phyloP scores from a whole-genome alignment of 2,888 invertebrate genomes.

The Eulithis testata region DNA sequence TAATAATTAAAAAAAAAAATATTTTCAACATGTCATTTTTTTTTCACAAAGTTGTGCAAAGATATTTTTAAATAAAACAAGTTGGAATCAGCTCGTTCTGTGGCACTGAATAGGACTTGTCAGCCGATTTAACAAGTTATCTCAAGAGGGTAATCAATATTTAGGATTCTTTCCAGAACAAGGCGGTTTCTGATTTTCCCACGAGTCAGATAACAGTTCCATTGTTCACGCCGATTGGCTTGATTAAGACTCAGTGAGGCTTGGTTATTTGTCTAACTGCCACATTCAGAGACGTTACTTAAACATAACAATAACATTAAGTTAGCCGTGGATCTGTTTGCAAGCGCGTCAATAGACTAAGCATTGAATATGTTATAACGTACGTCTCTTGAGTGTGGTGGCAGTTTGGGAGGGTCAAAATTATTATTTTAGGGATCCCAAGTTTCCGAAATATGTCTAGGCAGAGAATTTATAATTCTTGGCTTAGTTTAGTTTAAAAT shows the following conservation, averaged over 20 bases:
- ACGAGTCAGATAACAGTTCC: constrained; percentile 41
- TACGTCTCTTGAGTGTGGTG: no score
- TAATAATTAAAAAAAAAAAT: no score
- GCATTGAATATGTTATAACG: no score
- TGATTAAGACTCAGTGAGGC: constrained; percentile 49
- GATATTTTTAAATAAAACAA: background rate
- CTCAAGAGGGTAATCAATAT: constrained; percentile 21
- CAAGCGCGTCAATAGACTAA: no score
- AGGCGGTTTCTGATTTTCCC: constrained; percentile 38
- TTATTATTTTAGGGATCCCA: constrained; percentile 30
- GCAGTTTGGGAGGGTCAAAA: constrained; percentile 24
- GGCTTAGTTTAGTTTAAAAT: constrained; percentile 6
- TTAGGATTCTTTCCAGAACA: constrained; percentile 15
- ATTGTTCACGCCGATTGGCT: constrained; percentile 44
- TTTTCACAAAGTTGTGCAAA: background rate
- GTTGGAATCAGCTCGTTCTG: background rate
- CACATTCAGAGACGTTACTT: no score
- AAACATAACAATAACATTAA: no score
- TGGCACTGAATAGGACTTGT: background rate
- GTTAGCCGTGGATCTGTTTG: no score
- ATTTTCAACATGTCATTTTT: background rate
- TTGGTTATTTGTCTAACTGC: constrained; percentile 34
- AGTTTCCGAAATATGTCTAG: constrained; percentile 22
- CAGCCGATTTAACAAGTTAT: constrained; percentile 9
- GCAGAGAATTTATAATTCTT: constrained; percentile 17